phyloP scores from a whole-genome alignment of 2,797 vertebrate genomes.

The Crotalus adamanteus region DNA sequence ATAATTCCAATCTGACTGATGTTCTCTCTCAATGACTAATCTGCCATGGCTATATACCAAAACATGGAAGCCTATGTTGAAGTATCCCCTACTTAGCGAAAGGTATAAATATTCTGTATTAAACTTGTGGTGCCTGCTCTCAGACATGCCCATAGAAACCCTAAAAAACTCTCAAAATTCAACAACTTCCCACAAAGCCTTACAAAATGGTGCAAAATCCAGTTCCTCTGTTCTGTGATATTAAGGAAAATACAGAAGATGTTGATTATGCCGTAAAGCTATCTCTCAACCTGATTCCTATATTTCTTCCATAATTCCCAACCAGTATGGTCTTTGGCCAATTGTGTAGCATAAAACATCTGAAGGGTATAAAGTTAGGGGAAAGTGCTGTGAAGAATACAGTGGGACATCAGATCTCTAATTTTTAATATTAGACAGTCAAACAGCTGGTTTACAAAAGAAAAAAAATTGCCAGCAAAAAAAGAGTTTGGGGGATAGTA shows the following conservation, averaged over 20 bases:
- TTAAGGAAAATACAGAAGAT: neutral
- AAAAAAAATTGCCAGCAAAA: neutral
- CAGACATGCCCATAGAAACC: neutral
- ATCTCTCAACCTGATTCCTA: neutral
- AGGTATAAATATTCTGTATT: neutral
- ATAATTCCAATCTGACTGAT: neutral
- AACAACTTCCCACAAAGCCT: neutral
- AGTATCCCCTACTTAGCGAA: neutral
- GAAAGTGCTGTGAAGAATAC: neutral
- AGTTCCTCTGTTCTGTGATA: neutral
- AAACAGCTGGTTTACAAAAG: neutral
- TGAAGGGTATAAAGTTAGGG: neutral
- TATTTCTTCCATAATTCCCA: neutral
- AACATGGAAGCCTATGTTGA: neutral
- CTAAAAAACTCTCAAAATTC: neutral
- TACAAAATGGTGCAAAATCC: neutral
- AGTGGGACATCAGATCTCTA: neutral
- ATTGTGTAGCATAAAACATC: neutral
- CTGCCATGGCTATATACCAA: neutral
- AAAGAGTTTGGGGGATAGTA: neutral
- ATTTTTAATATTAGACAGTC: neutral
- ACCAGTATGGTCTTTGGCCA: neutral
- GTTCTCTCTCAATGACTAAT: neutral
- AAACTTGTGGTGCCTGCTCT: neutral
- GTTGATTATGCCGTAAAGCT: neutral